A percentile compares a stretch with the other conserved stretches of the same genome.
Evolutionary conservation across 2,113 vertebrate species (phyloP).

Genomic region (Copsychus sechellarum): DNA sequence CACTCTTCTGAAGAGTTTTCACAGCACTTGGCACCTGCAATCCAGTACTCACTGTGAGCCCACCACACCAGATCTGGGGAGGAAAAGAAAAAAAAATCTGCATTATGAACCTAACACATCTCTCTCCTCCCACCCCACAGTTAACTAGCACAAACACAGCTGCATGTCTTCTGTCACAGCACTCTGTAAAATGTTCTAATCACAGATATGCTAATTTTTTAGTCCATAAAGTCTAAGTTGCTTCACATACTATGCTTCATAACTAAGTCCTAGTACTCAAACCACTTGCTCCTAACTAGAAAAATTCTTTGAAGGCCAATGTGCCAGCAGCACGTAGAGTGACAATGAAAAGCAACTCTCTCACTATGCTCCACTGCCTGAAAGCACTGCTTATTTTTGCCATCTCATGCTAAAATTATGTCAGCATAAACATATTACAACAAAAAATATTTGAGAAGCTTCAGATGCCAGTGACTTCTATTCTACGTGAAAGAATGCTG

Average conservation of each 20-base stretch:
- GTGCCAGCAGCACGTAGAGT: not conserved
- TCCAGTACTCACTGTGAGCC: conserved; percentile 84
- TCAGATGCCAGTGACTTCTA: not conserved
- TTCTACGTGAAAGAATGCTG: not conserved
- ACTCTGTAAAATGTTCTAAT: not conserved
- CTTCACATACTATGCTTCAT: not conserved
- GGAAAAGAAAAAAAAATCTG: not conserved
- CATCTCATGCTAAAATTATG: not conserved
- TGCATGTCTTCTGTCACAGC: not conserved
- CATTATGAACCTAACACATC: not conserved
- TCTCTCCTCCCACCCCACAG: not conserved
- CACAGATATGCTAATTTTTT: not conserved
- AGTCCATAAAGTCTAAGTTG: not conserved
- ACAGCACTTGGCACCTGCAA: conserved; percentile 90
- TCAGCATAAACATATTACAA: not conserved
- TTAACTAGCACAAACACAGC: not conserved
- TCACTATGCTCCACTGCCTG: not conserved
- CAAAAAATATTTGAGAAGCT: not conserved
- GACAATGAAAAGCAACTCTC: not conserved
- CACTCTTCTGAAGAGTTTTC: conserved; percentile 82
- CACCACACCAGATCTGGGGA: conserved; percentile 90
- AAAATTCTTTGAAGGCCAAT: not conserved
- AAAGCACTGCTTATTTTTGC: not conserved
- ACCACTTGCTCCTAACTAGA: not conserved
- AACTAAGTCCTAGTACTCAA: not conserved